Evolutionary conservation across 2,888 invertebrate genomes (phyloP), one percentile per base, ranked within the genome.

Genomic region (Drosophila koepferae): DNA sequence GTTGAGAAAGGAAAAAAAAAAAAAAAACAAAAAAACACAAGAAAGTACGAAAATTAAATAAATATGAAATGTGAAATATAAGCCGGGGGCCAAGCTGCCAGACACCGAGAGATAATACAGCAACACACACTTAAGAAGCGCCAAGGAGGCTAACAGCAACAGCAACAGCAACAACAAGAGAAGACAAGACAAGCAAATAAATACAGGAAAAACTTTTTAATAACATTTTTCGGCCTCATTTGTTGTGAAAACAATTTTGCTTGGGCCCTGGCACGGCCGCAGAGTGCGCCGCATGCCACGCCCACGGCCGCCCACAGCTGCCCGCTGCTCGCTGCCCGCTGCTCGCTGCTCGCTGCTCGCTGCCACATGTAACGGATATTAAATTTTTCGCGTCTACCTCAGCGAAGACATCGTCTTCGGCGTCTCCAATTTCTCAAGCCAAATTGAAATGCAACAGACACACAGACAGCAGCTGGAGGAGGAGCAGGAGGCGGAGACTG

Each of bases 201-300:
- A 80, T 80, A 81, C 78, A 75, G 82, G 80, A 72, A 80, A 89
- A 87, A 87, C 85, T 87, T 90, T 89, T 90, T 89, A 89, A 89
- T 89, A 89, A 90, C 84, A 89, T 89, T 89, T 88, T 89, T 90
- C 87, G 85, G 89, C 89, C 90, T 89, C 90, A 89, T 89, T 89
- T 89, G 86, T 86, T 87, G 82, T 74, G 82, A 86, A 89, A 87
- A 84, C 77, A 86, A 89, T 86, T 86, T 85, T 70, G 61, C 79
- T 72, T 74, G 80, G 83, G 77, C 75, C 49, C 72, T 64, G 73
- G 34, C 23, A 48, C 53, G 34, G 12, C 56, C 58, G 59, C 55
- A 43, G n/a, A 56, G 28, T 18, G 44, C 44, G 28, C 58, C 44
- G 10, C 28, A 36, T 56, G 31, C 41, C 62, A 61, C 64, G 55